Conservation (phyloP, 2,888 invertebrate species). For the Hirtodrosophila duncani region DNA sequence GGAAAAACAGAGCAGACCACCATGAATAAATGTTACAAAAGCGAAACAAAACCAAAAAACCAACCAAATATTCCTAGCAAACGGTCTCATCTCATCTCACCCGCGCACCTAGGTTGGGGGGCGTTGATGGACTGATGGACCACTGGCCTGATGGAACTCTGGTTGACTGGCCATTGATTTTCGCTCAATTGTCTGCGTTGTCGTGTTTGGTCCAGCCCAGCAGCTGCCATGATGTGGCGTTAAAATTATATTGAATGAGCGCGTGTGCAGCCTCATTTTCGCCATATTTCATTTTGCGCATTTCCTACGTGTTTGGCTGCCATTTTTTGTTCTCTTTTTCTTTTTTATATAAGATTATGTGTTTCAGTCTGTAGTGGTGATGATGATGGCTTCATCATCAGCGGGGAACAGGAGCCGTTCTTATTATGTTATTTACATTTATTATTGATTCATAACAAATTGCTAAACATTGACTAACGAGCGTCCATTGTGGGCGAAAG, state of each 20-base stretch:
- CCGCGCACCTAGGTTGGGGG: too few relatives aligned
- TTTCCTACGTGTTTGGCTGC: slow-evolving; percentile 7
- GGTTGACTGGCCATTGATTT: slow-evolving; percentile 51
- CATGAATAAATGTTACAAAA: too few relatives aligned
- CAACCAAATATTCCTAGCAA: too few relatives aligned
- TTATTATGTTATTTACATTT: slow-evolving; percentile 66
- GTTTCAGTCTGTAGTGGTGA: slow-evolving; percentile 12
- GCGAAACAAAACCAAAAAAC: too few relatives aligned
- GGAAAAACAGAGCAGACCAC: too few relatives aligned
- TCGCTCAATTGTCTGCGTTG: slow-evolving; percentile 55
- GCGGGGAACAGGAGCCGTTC: slow-evolving; percentile 4
- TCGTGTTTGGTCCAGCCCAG: slow-evolving; percentile 38
- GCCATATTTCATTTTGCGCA: slow-evolving; percentile 56
- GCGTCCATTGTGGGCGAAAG: slow-evolving; percentile 61
- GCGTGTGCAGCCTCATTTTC: slow-evolving; percentile 36
- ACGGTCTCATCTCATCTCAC: too few relatives aligned
- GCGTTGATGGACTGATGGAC: slow-evolving; percentile 11
- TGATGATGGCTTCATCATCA: slow-evolving; percentile 15
- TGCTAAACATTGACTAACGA: slow-evolving; percentile 62
- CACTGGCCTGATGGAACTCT: background rate
- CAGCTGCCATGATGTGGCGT: slow-evolving; percentile 63
- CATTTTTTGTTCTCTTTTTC: slow-evolving; percentile 7
- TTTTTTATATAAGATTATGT: slow-evolving; percentile 16
- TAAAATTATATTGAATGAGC: slow-evolving; percentile 54
- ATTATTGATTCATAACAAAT: slow-evolving; percentile 66